These are phyloP conservation scores for Dastarcus helophoroides DNA, from an alignment of 2,888 invertebrate genomes.

Conservation along the genomic window DNA sequence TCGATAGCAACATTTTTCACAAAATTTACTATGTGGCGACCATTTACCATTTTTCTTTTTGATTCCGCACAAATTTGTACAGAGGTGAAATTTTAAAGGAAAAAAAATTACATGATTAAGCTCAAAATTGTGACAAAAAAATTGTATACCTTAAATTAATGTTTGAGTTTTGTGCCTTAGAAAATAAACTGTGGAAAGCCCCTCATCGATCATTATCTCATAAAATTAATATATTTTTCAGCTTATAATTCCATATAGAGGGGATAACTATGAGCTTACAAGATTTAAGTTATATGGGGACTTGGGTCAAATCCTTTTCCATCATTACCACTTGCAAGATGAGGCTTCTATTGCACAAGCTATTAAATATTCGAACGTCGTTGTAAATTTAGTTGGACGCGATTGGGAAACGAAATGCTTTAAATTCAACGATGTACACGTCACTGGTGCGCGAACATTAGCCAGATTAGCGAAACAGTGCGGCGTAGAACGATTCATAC, in stretches of 20 bases:
- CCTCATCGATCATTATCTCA: no score
- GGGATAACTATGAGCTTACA: slow-evolving; percentile 68
- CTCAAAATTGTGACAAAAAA: no score
- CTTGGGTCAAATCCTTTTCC: slow-evolving; percentile 87
- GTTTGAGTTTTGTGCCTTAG: no score
- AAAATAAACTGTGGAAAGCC: no score
- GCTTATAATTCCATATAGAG: slow-evolving; percentile 86
- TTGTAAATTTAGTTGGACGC: slow-evolving; percentile 86
- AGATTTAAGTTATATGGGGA: slow-evolving; percentile 82
- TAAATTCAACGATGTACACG: slow-evolving; percentile 75
- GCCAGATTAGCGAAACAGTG: slow-evolving; percentile 62
- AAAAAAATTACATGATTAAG: no score
- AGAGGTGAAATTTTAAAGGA: no score
- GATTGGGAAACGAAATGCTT: slow-evolving; percentile 90
- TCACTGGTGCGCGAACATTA: slow-evolving; percentile 69
- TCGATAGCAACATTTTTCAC: no score
- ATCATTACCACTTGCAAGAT: slow-evolving; percentile 74
- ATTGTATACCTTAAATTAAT: no score
- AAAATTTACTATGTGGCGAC: no score
- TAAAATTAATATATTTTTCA: no score
- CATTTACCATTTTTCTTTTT: no score
- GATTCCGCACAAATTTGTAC: no score
- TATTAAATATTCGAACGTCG: slow-evolving; percentile 92
- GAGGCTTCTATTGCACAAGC: slow-evolving; percentile 74
- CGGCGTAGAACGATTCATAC: slow-evolving; percentile 87